Evolutionary conservation across 2,888 invertebrate genomes (phyloP), one percentile per base, ranked within the genome.

Genomic region (Parnassius glacialis): DNA sequence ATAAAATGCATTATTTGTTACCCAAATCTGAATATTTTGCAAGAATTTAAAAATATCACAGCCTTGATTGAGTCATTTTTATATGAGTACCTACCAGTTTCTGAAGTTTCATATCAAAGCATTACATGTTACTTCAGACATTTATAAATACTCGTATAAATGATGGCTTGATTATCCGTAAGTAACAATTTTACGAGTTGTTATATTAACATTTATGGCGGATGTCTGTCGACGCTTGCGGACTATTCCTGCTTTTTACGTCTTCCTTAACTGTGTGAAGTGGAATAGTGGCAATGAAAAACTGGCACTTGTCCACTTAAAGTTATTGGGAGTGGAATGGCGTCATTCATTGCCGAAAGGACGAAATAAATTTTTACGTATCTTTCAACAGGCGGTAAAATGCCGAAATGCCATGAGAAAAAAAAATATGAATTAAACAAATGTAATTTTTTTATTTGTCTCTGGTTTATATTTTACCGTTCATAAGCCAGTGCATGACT

Each of bases 181-280:
- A 68, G 62, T 70, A 69, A 68, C 56, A 52, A 44, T 66, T 67
- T 62, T 62, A 62, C 61, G 64, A 65, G 65, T 62, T 64, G 68
- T 67, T 68, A 68, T 69, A 64, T 64, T 66, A 65, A 71, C 71
- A 68, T 74, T 74, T 69, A 71, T 65, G 59, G 68, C 67, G 63
- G 67, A 66, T 68, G 66, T 69, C 69, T 70, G 67, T 65, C 64
- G 64, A 65, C 67, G 70, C 65, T 10, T 0, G 48, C 10, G 48
- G 13, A 48, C 48, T 68, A 67, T 70, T 70, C 58, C 61, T 58
- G 62, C 62, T 67, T 70, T 72, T 70, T 70, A 64, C 54, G 67
- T 66, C 52, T 62, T 55, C 64, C 43, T 57, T 54, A 59, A 66
- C 67, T 69, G 71, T 73, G 70, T 67, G 70, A 67, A 65, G 65